A percentile compares a stretch with the other conserved stretches of the same genome.
These are phyloP conservation scores for Acanthurus leucopareius DNA, from an alignment of 2,797 vertebrate genomes.

Conservation along the genomic window DNA sequence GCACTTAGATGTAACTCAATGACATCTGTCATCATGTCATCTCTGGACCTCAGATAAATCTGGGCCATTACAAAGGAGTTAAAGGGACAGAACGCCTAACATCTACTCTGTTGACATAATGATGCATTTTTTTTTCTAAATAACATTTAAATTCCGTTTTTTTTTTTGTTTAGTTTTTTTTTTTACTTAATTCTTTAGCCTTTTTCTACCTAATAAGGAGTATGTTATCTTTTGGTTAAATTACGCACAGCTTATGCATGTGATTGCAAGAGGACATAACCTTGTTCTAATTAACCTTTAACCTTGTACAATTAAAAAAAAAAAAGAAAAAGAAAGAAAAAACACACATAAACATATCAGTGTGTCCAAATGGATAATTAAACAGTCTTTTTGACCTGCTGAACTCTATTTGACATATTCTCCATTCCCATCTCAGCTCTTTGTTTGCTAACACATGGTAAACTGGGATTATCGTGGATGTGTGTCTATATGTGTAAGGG, in stretches of 20 bases:
- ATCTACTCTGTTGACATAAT: not conserved
- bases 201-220: not conserved
- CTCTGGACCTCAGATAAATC: not conserved
- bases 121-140: too few relatives aligned
- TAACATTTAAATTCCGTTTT: too few relatives aligned
- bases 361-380: not conserved
- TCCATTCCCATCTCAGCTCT: conserved; percentile 37
- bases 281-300: too few relatives aligned
- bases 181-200: not conserved
- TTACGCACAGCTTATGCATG: not conserved
- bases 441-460: conserved; percentile 60
- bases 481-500: conserved; percentile 37
- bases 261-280: too few relatives aligned
- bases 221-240: not conserved
- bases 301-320: too few relatives aligned
- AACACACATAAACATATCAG: not conserved
- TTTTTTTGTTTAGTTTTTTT: not conserved
- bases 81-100: not conserved
- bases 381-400: conserved; percentile 18
- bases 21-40: not conserved
- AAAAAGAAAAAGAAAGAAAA: too few relatives aligned
- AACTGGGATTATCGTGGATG: conserved; percentile 57
- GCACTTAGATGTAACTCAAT: not conserved
- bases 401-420: conserved; percentile 31
- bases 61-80: not conserved